Evolutionary conservation across 2,888 invertebrate genomes (phyloP), one percentile per base, ranked within the genome.

Genomic region (Cerastis leucographa): DNA sequence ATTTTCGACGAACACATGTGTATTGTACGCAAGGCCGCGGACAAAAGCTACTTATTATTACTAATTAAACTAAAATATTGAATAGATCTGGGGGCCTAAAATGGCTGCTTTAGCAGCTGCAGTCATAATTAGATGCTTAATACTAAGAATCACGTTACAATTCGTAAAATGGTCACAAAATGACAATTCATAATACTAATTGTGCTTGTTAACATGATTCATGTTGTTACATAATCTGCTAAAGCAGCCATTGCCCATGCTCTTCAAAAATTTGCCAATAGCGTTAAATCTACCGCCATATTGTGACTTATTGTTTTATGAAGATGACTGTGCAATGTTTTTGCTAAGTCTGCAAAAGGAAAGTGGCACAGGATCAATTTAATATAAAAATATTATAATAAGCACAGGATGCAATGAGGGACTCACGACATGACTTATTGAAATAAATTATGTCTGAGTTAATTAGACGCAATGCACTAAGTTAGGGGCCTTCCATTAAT

Each of bases 341-440:
- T 14, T 56, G 25, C 56, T 17, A 56, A 56, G 14, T 25, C 25
- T 25, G 56, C 56, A 56, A 56, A 56, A 44, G 25, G 40, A 5
- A 44, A 46, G 0, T 1, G 5, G 19, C 9, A 25, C 29, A 70
- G 3, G 2, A n/a, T 35, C 3, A 51, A 42, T 62, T 2, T 22
- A 8, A 17, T 17, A 42, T 1, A 5, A 7, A 29, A n/a, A 42
- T 8, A 0, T 22, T 22, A 51, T 19, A 35, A n/a, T 9, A 14
- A 14, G 0, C 35, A 0, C 17, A 40, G 7, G 46, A 76, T 70
- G 42, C 9, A 82, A 76, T 66, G 59, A 82, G 61, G 42, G 12
- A 80, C 83, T 61, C 29, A 82, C 65, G 61, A 61, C n/a, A 44
- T 5, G 1, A 69, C 22, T 29, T 61, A 29, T n/a, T 29, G 49